Percentiles rank a stretch among this genome's conserved stretches.
phyloP scores from a whole-genome alignment of 2,113 vertebrate genomes.

The Poeciliopsis retropinna region DNA sequence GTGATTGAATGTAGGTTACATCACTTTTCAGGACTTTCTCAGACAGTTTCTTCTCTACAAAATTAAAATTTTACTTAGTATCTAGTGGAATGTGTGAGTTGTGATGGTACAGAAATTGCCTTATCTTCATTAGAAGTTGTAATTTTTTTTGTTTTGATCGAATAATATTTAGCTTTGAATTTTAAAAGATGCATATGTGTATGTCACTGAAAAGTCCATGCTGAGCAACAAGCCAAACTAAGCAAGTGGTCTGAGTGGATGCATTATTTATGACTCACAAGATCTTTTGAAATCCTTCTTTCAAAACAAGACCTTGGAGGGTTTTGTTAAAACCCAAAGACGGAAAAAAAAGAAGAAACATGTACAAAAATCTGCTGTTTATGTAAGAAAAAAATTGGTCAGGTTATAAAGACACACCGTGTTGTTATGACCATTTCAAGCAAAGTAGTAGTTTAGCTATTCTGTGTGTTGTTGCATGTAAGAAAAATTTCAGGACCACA shows the following conservation, averaged over 20 bases:
- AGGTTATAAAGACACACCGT: conserved; percentile 14
- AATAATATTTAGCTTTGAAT: conserved; percentile 17
- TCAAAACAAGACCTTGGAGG: conserved; percentile 39
- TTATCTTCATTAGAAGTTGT: not conserved
- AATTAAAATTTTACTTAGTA: not conserved
- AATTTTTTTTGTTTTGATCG: not conserved
- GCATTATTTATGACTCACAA: conserved; percentile 63
- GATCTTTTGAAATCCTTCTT: conserved; percentile 26
- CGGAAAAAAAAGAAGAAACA: conserved; percentile 23
- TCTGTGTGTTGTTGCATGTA: conserved; percentile 2
- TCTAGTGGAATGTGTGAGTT: not conserved
- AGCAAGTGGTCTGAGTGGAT: conserved; percentile 35
- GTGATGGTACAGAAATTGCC: not conserved
- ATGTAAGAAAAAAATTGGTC: not conserved
- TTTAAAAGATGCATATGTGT: conserved; percentile 7
- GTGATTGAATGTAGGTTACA: conserved; percentile 44
- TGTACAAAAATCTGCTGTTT: conserved; percentile 20
- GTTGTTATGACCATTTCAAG: not conserved
- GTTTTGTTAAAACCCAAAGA: conserved; percentile 26
- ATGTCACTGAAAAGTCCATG: conserved; percentile 15
- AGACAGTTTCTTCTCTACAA: not conserved
- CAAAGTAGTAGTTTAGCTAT: conserved; percentile 6
- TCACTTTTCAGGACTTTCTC: conserved; percentile 3
- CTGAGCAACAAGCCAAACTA: conserved; percentile 24
- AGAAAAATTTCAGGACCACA: not conserved